phyloP scores from a whole-genome alignment of 2,113 vertebrate species.

The Semicossyphus pulcher region DNA sequence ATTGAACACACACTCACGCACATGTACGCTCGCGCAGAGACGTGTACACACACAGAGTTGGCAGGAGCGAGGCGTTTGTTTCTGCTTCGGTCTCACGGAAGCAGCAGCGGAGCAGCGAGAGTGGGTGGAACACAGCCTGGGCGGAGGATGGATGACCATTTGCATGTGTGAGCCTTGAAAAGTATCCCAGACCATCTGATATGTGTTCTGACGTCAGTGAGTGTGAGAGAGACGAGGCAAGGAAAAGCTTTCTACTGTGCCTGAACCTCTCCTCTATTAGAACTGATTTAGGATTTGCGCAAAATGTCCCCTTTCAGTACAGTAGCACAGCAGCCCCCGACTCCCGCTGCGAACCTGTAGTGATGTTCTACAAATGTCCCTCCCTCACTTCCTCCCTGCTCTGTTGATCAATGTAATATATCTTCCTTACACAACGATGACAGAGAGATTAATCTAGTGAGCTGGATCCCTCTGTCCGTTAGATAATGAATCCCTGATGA shows the following conservation, averaged over 20 bases:
- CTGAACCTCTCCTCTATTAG: background rate
- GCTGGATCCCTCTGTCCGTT: conserved; percentile 70
- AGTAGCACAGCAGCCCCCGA: conserved; percentile 25
- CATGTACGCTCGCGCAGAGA: conserved; percentile 30
- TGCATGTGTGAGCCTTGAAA: conserved; percentile 51
- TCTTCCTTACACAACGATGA: conserved; percentile 78
- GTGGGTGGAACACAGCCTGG: conserved; percentile 54
- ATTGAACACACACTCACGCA: conserved; percentile 44
- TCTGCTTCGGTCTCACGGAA: conserved; percentile 73
- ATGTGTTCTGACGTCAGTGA: conserved; percentile 44
- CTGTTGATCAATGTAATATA: conserved; percentile 75
- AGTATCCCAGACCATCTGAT: conserved; percentile 43
- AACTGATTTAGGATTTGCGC: background rate
- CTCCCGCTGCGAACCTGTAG: conserved; percentile 42
- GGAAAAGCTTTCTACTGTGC: conserved; percentile 14
- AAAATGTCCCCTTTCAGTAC: conserved; percentile 24
- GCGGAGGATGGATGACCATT: conserved; percentile 46
- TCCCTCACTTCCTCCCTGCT: conserved; percentile 54
- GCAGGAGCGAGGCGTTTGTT: conserved; percentile 67
- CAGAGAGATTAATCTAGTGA: conserved; percentile 82
- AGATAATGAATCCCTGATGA: conserved; percentile 82
- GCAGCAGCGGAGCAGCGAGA: conserved; percentile 47
- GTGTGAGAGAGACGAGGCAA: conserved; percentile 16
- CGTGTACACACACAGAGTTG: conserved; percentile 50
- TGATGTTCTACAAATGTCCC: conserved; percentile 65